These are phyloP conservation scores for Homalodisca vitripennis DNA, from an alignment of 1,140 invertebrate species.

Conservation along the genomic window DNA sequence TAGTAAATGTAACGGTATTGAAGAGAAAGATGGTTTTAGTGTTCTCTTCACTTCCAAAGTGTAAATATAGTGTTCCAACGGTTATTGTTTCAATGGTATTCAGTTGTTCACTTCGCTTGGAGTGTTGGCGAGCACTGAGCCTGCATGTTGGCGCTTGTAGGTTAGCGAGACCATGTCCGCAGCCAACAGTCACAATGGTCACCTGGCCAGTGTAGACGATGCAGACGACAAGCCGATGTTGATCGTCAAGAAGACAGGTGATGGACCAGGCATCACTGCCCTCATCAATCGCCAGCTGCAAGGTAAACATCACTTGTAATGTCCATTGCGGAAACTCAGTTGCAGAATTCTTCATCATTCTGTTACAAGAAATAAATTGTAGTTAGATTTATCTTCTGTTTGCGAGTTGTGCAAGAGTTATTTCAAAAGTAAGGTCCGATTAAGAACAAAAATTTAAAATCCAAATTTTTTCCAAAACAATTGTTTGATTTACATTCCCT, in stretches of 20 bases:
- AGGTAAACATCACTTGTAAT: slow-evolving; percentile 57
- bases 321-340: not conserved
- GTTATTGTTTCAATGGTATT: too few species aligned
- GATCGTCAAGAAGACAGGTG: slow-evolving; percentile 70
- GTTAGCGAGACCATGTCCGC: slow-evolving; percentile 77
- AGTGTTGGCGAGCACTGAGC: not conserved
- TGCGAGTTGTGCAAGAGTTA: too few species aligned
- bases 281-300: slow-evolving; percentile 73
- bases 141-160: slow-evolving; percentile 47
- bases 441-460: too few species aligned
- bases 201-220: slow-evolving; percentile 57
- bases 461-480: too few species aligned
- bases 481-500: too few species aligned
- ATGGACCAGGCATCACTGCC: slow-evolving; percentile 72
- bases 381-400: not conserved
- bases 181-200: slow-evolving; percentile 66
- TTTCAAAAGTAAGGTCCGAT: too few species aligned
- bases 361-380: not conserved
- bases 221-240: slow-evolving; percentile 75
- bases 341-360: slow-evolving; percentile 2
- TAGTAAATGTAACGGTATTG: too few species aligned
- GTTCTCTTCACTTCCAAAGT: not conserved
- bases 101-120: too few species aligned
- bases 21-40: too few species aligned
- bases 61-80: not conserved